Conservation (phyloP, 1,140 invertebrate species). For the Oreohelix idahoensis region DNA sequence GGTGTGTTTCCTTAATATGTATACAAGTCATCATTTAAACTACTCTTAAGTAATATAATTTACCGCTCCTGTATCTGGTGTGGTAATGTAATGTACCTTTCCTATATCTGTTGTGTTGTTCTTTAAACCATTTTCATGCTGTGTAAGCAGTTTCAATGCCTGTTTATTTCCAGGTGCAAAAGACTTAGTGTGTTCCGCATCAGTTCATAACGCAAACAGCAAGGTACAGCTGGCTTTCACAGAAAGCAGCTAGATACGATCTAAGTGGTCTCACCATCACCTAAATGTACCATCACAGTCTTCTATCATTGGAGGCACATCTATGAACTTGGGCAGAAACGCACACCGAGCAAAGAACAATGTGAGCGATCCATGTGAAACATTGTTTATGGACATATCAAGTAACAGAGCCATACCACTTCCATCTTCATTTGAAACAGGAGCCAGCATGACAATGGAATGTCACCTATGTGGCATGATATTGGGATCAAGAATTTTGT, state of each 20-base stretch:
- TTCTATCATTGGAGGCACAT: neutral
- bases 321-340: neutral
- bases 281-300: neutral
- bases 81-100: neutral
- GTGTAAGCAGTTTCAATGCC: neutral
- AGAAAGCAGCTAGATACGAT: neutral
- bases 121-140: neutral
- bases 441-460: neutral
- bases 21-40: too few species aligned
- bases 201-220: neutral
- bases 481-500: conserved; percentile 18
- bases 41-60: too few species aligned
- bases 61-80: too few species aligned
- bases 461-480: neutral
- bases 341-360: neutral
- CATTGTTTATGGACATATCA: neutral
- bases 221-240: neutral
- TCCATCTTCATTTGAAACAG: neutral
- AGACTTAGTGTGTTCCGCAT: neutral
- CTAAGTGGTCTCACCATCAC: neutral
- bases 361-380: neutral
- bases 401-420: neutral
- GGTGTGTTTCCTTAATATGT: too few species aligned
- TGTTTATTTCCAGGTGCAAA: neutral
- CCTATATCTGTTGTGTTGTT: neutral